Evolutionary conservation across 2,888 invertebrate species (phyloP).

Genomic region (Aphidius colemani): DNA sequence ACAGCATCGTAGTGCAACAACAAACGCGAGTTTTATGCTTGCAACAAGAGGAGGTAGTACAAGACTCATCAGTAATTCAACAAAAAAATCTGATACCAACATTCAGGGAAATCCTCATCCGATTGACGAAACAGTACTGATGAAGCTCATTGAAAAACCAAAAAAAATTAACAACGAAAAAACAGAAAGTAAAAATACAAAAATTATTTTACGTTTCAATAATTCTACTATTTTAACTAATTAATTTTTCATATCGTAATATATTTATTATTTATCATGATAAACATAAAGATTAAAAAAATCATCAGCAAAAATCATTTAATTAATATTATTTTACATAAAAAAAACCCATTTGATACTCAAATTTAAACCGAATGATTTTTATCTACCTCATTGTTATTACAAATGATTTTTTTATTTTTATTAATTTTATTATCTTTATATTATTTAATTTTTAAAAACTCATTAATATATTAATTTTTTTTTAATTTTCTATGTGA

Average conservation of each 20-base stretch:
- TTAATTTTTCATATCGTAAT: background rate
- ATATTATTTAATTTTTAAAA: too few relatives aligned
- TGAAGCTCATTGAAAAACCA: conserved; percentile 30
- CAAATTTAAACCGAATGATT: background rate
- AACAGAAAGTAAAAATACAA: conserved; percentile 21
- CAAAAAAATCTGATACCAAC: conserved; percentile 26
- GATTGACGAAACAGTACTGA: conserved; percentile 28
- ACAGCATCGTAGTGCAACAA: conserved; percentile 44
- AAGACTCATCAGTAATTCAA: conserved; percentile 27
- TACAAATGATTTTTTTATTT: too few relatives aligned
- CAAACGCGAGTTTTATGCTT: conserved; percentile 38
- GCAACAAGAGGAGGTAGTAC: conserved; percentile 29
- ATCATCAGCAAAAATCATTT: too few relatives aligned
- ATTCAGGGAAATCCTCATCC: conserved; percentile 19
- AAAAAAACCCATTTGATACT: background rate
- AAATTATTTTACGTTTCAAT: conserved; percentile 30
- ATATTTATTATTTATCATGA: background rate
- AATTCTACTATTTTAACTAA: background rate
- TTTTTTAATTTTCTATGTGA: too few relatives aligned
- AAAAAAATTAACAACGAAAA: conserved; percentile 28
- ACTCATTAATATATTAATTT: too few relatives aligned
- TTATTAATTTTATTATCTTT: too few relatives aligned
- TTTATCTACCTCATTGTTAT: background rate
- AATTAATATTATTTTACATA: too few relatives aligned
- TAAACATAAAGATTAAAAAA: too few relatives aligned